These are phyloP conservation scores for Semotilus atromaculatus DNA, from an alignment of 2,797 vertebrate species.

Conservation along the genomic window DNA sequence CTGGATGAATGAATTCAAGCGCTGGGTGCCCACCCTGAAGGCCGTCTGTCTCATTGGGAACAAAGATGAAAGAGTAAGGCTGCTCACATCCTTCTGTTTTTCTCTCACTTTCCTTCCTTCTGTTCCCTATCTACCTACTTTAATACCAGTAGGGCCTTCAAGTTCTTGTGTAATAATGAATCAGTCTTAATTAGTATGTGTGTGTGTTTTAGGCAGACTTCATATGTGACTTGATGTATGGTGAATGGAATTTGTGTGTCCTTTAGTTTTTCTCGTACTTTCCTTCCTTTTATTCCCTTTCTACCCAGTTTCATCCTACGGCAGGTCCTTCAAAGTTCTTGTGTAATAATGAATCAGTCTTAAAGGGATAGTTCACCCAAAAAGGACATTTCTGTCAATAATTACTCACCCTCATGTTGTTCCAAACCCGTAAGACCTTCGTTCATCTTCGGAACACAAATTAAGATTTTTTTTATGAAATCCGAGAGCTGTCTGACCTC, in stretches of 20 bases:
- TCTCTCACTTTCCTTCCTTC: background rate
- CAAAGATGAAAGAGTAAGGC: conserved; percentile 85
- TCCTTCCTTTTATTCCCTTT: background rate
- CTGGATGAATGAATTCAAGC: conserved; percentile 91
- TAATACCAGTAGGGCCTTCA: background rate
- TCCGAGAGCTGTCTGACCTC: too few relatives aligned
- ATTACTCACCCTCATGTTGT: too few relatives aligned
- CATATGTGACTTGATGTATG: conserved; percentile 87
- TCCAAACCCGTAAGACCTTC: too few relatives aligned
- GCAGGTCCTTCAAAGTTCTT: background rate
- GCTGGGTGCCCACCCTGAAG: conserved; percentile 85
- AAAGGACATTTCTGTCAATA: too few relatives aligned
- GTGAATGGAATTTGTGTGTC: conserved; percentile 86
- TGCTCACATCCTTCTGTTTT: background rate
- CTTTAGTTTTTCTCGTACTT: background rate
- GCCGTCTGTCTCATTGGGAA: conserved; percentile 88
- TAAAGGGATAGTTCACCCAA: background rate
- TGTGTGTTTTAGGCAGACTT: conserved; percentile 80
- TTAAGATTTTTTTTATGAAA: too few relatives aligned
- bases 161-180: conserved; percentile 8
- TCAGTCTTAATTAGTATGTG: conserved; percentile 35
- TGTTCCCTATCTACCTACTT: background rate
- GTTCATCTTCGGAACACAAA: too few relatives aligned
- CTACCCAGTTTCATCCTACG: background rate
- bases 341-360: conserved; percentile 1